Evolutionary conservation across 2,797 vertebrate species (phyloP).

Genomic region (Pantherophis alleghaniensis): DNA sequence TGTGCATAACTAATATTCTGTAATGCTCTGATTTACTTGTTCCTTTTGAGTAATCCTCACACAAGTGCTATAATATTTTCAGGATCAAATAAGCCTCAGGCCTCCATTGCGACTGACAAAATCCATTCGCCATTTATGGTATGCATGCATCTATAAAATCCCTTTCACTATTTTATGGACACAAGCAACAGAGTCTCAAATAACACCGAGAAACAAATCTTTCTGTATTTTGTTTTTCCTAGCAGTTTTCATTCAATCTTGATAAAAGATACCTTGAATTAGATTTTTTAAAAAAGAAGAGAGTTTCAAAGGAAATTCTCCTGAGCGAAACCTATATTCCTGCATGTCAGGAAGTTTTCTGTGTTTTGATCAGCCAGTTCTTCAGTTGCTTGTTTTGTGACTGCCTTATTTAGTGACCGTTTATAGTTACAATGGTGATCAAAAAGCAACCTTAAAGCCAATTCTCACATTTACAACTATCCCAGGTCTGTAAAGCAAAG

Average conservation of each 20-base stretch:
- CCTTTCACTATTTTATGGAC: neutral
- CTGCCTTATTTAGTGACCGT: neutral
- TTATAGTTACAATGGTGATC: neutral
- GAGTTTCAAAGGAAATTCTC: neutral
- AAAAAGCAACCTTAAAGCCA: neutral
- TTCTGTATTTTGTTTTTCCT: neutral
- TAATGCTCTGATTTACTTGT: neutral
- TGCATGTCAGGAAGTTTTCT: neutral
- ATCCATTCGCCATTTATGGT: neutral
- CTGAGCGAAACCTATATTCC: neutral
- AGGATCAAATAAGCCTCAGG: neutral
- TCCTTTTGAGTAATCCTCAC: neutral
- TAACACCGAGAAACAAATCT: neutral
- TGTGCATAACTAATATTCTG: neutral
- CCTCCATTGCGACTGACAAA: neutral
- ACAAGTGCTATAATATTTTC: neutral
- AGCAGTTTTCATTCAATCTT: neutral
- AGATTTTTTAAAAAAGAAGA: neutral
- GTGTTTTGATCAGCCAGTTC: neutral
- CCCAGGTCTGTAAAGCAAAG: neutral
- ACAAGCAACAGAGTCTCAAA: neutral
- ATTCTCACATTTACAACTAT: neutral
- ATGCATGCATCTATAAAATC: neutral
- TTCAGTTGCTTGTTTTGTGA: neutral
- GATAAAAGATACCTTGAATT: neutral